These are phyloP conservation scores for Cephalopterus ornatus DNA, from an alignment of 2,113 vertebrate species.

Conservation along the genomic window DNA sequence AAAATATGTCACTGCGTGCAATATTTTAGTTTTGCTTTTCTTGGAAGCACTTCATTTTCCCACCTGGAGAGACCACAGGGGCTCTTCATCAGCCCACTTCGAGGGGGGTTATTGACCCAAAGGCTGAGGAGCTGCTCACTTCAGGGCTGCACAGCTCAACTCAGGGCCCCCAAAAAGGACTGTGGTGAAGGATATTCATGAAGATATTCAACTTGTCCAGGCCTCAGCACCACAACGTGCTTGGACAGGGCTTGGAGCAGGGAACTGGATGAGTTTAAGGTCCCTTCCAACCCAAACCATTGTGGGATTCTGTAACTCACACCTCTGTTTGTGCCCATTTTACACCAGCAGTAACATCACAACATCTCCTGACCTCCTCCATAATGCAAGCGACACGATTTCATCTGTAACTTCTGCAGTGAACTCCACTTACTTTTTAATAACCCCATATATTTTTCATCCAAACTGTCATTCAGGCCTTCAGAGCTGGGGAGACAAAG, in stretches of 20 bases:
- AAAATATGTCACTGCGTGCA: too few relatives aligned
- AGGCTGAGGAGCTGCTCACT: background rate
- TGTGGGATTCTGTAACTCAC: background rate
- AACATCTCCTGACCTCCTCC: background rate
- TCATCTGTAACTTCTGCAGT: background rate
- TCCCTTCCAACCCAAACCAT: background rate
- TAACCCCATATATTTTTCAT: constrained; percentile 20
- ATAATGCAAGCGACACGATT: background rate
- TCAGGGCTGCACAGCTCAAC: background rate
- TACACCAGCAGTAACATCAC: background rate
- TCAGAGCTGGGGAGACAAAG: constrained; percentile 22
- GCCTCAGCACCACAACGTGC: background rate
- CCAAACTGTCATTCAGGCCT: background rate
- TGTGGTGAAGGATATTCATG: too few relatives aligned
- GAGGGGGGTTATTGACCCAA: background rate
- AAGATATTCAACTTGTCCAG: too few relatives aligned
- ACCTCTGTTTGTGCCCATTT: background rate
- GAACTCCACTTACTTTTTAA: background rate
- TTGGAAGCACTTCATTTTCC: background rate
- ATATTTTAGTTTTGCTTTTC: background rate
- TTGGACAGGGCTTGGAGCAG: background rate
- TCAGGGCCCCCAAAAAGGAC: background rate
- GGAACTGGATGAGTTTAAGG: background rate
- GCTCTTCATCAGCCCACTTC: background rate
- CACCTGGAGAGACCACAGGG: background rate